Percentiles rank a stretch among this genome's conserved stretches.
Evolutionary conservation across 2,797 vertebrate genomes (phyloP).

Genomic region (Paguma larvata): DNA sequence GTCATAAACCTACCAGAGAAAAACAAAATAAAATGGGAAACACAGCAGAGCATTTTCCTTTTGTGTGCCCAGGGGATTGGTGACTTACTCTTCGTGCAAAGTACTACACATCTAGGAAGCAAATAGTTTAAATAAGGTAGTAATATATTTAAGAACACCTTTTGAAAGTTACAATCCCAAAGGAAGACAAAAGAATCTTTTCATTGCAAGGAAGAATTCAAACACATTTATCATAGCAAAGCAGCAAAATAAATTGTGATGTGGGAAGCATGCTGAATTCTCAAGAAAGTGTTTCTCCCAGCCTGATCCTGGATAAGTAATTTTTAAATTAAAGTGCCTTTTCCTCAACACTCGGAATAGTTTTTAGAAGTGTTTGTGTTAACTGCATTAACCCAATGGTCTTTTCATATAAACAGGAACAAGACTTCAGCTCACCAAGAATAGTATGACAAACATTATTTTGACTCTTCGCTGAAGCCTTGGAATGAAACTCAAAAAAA

Average conservation of each 20-base stretch:
- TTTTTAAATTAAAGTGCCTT: slow-evolving; percentile 75
- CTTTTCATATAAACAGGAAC: slow-evolving; percentile 76
- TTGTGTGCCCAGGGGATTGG: slow-evolving; percentile 40
- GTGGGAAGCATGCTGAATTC: background rate
- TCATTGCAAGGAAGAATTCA: slow-evolving; percentile 38
- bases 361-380: slow-evolving; percentile 53
- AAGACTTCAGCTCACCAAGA: slow-evolving; percentile 66
- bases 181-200: slow-evolving; percentile 65
- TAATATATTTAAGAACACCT: slow-evolving; percentile 68
- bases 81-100: slow-evolving; percentile 59
- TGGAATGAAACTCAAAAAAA: slow-evolving; percentile 55
- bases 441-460: slow-evolving; percentile 58
- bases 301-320: slow-evolving; percentile 51
- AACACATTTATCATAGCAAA: slow-evolving; percentile 12
- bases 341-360: slow-evolving; percentile 74
- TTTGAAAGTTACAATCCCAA: slow-evolving; percentile 58
- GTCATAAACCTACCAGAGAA: slow-evolving; percentile 73
- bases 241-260: background rate
- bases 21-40: background rate
- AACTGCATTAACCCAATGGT: slow-evolving; percentile 65
- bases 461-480: slow-evolving; percentile 58
- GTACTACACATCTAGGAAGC: slow-evolving; percentile 27
- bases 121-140: slow-evolving; percentile 63
- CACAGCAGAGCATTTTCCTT: slow-evolving; percentile 42
- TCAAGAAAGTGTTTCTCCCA: slow-evolving; percentile 49